Conservation (phyloP, 2,113 vertebrate species). For the Oplegnathus fasciatus region DNA sequence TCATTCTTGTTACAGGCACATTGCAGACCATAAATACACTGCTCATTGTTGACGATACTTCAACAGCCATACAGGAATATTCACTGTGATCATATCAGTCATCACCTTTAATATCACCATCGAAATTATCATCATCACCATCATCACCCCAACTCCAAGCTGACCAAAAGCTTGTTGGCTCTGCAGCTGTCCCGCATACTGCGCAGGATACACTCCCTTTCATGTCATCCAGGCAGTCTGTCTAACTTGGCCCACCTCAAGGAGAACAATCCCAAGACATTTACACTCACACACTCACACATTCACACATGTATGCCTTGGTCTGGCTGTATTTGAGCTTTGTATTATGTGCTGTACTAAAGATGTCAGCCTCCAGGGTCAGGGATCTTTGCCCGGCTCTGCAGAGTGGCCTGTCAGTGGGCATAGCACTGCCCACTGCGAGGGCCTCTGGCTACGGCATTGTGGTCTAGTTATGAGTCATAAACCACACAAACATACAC, state of each 20-base stretch:
- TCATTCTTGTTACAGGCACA: neutral
- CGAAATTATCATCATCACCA: neutral
- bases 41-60: neutral
- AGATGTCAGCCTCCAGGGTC: constrained; percentile 10
- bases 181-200: constrained; percentile 13
- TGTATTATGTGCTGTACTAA: constrained; percentile 6
- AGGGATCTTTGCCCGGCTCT: constrained; percentile 11
- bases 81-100: neutral
- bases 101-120: neutral
- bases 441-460: constrained; percentile 10
- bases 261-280: constrained; percentile 24
- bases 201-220: constrained; percentile 2
- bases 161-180: constrained; percentile 8
- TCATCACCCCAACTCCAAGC: neutral
- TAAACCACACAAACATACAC: constrained; percentile 19
- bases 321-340: constrained; percentile 5
- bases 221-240: constrained; percentile 15
- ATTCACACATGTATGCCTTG: neutral
- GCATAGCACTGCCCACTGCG: constrained; percentile 12
- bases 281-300: constrained; percentile 1
- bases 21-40: neutral
- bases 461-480: constrained; percentile 35
- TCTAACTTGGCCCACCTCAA: constrained; percentile 26
- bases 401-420: constrained; percentile 13
- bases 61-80: neutral